These are phyloP conservation scores for Epinephelus awoara DNA, from an alignment of 2,797 vertebrate species.

Conservation along the genomic window DNA sequence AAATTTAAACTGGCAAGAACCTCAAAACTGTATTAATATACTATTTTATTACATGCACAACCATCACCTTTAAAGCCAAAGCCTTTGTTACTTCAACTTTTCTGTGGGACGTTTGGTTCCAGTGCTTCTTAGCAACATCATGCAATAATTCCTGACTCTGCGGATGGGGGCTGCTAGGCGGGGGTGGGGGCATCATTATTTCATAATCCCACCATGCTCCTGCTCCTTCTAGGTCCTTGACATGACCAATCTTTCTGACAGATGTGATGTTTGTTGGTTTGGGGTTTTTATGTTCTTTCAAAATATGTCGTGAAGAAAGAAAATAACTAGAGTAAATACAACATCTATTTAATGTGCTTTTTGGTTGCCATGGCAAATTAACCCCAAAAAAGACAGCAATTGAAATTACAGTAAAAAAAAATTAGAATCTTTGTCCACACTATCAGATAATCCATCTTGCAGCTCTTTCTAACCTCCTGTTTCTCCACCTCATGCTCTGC, in stretches of 20 bases:
- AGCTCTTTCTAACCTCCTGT: conserved; percentile 36
- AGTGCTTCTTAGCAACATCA: neutral
- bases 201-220: neutral
- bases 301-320: neutral
- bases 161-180: neutral
- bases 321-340: conserved; percentile 1
- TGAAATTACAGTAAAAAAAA: neutral
- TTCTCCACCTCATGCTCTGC: conserved; percentile 34
- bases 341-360: neutral
- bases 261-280: neutral
- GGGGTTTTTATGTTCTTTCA: neutral
- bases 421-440: neutral
- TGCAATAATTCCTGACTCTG: neutral
- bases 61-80: neutral
- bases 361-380: neutral
- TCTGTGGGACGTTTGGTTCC: neutral
- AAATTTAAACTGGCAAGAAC: neutral
- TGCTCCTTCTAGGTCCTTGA: neutral
- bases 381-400: neutral
- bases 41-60: neutral
- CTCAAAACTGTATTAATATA: neutral
- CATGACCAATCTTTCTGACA: neutral
- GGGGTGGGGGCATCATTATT: neutral
- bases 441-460: conserved; percentile 11
- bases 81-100: neutral